Evolutionary conservation across 2,888 invertebrate species (phyloP).

Genomic region (Venusia cambrica): DNA sequence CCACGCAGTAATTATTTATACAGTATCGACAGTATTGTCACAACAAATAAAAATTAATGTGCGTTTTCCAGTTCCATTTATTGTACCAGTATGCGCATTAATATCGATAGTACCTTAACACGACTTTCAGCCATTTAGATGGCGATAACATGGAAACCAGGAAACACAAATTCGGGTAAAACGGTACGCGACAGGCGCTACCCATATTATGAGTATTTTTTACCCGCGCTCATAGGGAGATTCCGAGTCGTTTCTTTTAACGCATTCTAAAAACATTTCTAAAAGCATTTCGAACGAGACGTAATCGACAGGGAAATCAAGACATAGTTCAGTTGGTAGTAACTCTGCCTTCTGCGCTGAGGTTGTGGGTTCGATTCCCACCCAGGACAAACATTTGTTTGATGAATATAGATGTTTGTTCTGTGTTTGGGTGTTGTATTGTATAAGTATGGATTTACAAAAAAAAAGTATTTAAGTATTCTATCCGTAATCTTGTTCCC

Average conservation of each 20-base stretch:
- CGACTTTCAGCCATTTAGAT: conserved; percentile 27
- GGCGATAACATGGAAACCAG: conserved; percentile 34
- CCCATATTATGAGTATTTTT: conserved; percentile 52
- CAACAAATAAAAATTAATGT: not conserved
- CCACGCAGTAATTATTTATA: no score
- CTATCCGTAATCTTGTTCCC: no score
- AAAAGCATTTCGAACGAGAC: conserved; percentile 8
- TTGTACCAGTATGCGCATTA: conserved; percentile 21
- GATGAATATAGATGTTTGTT: no score
- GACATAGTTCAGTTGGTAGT: no score
- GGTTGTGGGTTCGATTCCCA: no score
- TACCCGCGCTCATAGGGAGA: conserved; percentile 48
- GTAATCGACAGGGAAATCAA: not conserved
- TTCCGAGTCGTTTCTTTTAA: conserved; percentile 58
- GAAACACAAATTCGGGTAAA: conserved; percentile 37
- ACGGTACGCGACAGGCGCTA: conserved; percentile 36
- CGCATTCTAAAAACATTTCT: conserved; percentile 59
- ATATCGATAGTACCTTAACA: conserved; percentile 26
- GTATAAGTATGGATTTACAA: no score
- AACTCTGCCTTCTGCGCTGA: no score
- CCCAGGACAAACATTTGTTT: no score
- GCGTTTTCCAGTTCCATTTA: conserved; percentile 1
- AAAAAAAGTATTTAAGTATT: no score
- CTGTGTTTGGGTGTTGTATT: no score
- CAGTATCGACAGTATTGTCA: not conserved